phyloP scores from a whole-genome alignment of 1,140 invertebrate species.

The Planococcus citri region DNA sequence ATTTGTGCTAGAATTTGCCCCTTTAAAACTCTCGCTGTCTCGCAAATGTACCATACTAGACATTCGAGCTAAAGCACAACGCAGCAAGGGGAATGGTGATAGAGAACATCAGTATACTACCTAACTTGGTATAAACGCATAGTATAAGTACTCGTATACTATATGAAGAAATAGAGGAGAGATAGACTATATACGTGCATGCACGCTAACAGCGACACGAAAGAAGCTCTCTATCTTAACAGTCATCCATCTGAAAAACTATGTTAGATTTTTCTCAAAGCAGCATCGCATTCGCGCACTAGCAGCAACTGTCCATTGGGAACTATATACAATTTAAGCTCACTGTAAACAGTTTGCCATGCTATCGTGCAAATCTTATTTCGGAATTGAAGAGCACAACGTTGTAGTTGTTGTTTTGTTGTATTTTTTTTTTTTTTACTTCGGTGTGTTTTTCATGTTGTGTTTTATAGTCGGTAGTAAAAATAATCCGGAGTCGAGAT shows the following conservation, averaged over 20 bases:
- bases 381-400: neutral
- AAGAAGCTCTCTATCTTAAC: slow-evolving; percentile 13
- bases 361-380: slow-evolving; percentile 15
- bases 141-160: too few species aligned
- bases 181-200: neutral
- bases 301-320: slow-evolving; percentile 9
- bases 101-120: too few species aligned
- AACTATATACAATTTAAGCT: slow-evolving; percentile 20
- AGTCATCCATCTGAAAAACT: slow-evolving; percentile 18
- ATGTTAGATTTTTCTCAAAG: slow-evolving; percentile 12
- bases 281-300: too few species aligned
- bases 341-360: slow-evolving; percentile 5
- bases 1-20: too few species aligned
- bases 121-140: too few species aligned
- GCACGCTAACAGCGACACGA: slow-evolving; percentile 10
- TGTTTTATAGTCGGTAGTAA: slow-evolving; percentile 7
- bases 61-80: too few species aligned
- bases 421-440: too few species aligned
- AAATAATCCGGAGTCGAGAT: neutral
- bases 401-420: too few species aligned
- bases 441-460: neutral
- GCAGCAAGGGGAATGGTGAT: too few species aligned
- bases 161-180: too few species aligned
- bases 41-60: too few species aligned
- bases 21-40: too few species aligned